Percentiles rank a stretch among this genome's conserved stretches.
These are phyloP conservation scores for Lapara coniferarum DNA, from an alignment of 2,888 invertebrate genomes.

Conservation along the genomic window DNA sequence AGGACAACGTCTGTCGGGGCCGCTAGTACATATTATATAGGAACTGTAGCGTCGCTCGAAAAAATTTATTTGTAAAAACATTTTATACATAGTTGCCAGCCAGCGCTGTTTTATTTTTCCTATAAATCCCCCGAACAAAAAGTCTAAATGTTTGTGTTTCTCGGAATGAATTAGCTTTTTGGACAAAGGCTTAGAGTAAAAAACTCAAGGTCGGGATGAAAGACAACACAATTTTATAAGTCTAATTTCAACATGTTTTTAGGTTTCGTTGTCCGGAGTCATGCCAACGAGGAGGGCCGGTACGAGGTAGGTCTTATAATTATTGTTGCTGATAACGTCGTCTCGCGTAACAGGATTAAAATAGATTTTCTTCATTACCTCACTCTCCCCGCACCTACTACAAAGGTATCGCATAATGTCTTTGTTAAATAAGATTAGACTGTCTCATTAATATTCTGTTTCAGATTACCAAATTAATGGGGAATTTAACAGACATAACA, in stretches of 20 bases:
- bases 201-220: slow-evolving; percentile 1
- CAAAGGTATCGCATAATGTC: background rate
- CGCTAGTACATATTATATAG: no score
- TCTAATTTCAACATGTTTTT: background rate
- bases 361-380: background rate
- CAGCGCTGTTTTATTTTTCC: background rate
- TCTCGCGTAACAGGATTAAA: background rate
- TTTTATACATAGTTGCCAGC: background rate
- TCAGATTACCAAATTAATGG: slow-evolving; percentile 22
- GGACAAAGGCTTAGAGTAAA: background rate
- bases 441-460: slow-evolving; percentile 14
- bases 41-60: background rate
- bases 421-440: slow-evolving; percentile 12
- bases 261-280: no score
- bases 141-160: background rate
- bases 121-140: slow-evolving; percentile 1
- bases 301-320: no score
- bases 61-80: background rate
- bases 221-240: background rate
- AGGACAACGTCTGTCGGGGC: no score
- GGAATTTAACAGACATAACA: slow-evolving; percentile 11
- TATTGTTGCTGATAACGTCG: no score
- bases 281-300: no score
- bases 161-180: slow-evolving; percentile 5
- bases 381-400: background rate